Base-by-base conservation (phyloP, 2,113 vertebrate species). In the Rhagologus leucostigma region DNA sequence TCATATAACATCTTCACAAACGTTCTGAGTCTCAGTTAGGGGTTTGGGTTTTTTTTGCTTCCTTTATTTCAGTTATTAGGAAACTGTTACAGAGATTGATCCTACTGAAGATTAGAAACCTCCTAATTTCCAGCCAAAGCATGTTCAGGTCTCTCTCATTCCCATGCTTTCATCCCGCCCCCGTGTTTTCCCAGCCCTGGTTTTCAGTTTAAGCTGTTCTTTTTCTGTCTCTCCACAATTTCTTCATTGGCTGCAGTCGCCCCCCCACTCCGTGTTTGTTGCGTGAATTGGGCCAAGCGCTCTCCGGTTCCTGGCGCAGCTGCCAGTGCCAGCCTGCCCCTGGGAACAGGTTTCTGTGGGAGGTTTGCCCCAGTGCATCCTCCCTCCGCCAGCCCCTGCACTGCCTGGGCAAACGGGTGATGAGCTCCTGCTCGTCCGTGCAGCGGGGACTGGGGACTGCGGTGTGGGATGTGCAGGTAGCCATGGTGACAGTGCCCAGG, bases 391-490 rank as follows among this genome's bases (percentile, higher is more conserved):
- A 37, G 60, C 50, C 37, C 62, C 20, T 33, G 62, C 29, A 1
- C n/a, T 7, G 65, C 41, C 59, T 0, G 23, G 47, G 59, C 7
- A 1, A 4, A 6, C 1, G 5, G 14, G 23, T 1, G 2, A 6
- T 1, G 35, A 32, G 59, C 78, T 79, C 7, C 32, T 3, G 47
- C 23, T 47, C 7, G 19, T 37, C 11, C 22, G 0, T 3, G 42
- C 65, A 1, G 47, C 1, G 10, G 42, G n/a, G 27, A 32, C 53
- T 0, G 2, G 2, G 6, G 37, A 0, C 11, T 1, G 63, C 1
- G 6, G 42, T 4, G 32, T 3, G 52, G 49, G 67, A n/a, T 63
- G 84, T 22, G 83, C 71, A 69, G 95, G 91, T 84, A 49, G 84
- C 95, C 59, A 27, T 88, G 83, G 93, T 17, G 83, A 92, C 7